Evolutionary conservation across 2,797 vertebrate species (phyloP).

Genomic region (Delichon dasypus): DNA sequence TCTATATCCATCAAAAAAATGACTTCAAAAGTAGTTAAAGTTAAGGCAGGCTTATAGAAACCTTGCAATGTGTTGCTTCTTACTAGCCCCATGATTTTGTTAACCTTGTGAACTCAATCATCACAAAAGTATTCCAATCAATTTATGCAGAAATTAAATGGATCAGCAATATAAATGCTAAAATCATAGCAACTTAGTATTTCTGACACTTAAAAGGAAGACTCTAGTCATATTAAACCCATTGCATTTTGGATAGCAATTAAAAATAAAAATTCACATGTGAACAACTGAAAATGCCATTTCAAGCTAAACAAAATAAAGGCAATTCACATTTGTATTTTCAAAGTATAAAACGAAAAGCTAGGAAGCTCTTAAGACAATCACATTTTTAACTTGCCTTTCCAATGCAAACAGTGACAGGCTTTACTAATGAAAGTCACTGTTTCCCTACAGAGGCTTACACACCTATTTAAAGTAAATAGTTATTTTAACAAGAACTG

Average conservation of each 20-base stretch:
- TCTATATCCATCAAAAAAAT: conserved; percentile 8
- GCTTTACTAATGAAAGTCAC: neutral
- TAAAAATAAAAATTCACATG: neutral
- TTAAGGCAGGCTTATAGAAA: conserved; percentile 32
- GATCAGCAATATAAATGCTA: neutral
- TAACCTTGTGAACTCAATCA: neutral
- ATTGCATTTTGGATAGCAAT: neutral
- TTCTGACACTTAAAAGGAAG: conserved; percentile 21
- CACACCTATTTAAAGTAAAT: neutral
- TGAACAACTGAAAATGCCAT: neutral
- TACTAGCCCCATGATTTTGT: neutral
- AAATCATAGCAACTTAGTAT: neutral
- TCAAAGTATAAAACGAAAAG: neutral
- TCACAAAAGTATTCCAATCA: neutral
- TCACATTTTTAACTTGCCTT: conserved; percentile 14
- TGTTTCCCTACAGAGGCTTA: neutral
- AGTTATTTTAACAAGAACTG: neutral
- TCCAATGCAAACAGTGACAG: neutral
- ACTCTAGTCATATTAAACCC: neutral
- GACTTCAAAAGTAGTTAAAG: neutral
- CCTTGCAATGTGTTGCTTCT: neutral
- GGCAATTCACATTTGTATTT: conserved; percentile 17
- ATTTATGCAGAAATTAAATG: neutral
- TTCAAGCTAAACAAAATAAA: conserved; percentile 18
- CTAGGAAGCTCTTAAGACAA: neutral